phyloP scores from a whole-genome alignment of 2,797 vertebrate genomes.

The Lycodopsis pacificus region DNA sequence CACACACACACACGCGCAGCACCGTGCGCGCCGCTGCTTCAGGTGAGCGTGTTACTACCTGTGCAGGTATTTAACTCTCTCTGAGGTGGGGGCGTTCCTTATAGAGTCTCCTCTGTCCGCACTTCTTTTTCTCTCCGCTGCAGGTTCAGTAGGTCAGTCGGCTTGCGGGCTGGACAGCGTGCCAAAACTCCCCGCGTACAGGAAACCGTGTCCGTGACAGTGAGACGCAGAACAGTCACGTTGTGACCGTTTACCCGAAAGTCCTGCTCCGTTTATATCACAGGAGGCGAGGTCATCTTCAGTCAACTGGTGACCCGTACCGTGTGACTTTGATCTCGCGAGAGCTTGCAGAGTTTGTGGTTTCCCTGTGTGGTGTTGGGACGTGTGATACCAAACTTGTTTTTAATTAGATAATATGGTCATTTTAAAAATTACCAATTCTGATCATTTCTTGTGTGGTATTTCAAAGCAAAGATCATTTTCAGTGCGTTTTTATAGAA shows the following conservation, averaged over 20 bases:
- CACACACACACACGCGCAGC: too few species aligned
- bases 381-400: not conserved
- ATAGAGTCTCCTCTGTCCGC: fast-evolving
- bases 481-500: not conserved
- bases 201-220: not conserved
- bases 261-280: not conserved
- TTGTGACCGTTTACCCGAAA: not conserved
- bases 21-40: not conserved
- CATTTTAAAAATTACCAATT: not conserved
- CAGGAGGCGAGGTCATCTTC: not conserved
- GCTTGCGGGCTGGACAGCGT: not conserved
- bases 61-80: conserved; percentile 37
- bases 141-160: conserved; percentile 46
- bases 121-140: not conserved
- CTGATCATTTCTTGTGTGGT: not conserved
- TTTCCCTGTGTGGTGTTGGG: too few species aligned
- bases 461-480: too few species aligned
- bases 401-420: not conserved
- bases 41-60: conserved; percentile 32
- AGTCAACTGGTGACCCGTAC: not conserved
- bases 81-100: not conserved
- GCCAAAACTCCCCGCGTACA: not conserved
- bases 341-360: conserved; percentile 3
- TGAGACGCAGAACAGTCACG: not conserved
- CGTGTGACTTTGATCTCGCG: conserved; percentile 41